Conservation (phyloP, 1,140 invertebrate genomes). For the Acromyrmex heyeri region DNA sequence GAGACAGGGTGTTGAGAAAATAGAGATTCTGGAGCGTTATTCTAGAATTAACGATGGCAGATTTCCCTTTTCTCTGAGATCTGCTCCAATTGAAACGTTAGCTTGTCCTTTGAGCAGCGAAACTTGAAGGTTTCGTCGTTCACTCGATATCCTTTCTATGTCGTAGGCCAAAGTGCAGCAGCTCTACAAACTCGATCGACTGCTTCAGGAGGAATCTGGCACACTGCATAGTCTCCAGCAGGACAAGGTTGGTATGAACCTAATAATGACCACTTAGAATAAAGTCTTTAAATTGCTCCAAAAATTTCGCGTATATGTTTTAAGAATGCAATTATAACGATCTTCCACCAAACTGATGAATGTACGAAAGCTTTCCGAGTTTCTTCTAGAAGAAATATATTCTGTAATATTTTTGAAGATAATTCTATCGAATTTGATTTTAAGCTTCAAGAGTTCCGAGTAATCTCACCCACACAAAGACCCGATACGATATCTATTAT, state of each 20-base stretch:
- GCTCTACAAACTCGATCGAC: slow-evolving; percentile 93
- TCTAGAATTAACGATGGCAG: slow-evolving; percentile 27
- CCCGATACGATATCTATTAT: not conserved
- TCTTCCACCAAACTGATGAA: not conserved
- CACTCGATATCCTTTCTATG: slow-evolving; percentile 52
- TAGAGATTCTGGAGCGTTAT: not conserved
- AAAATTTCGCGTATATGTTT: not conserved
- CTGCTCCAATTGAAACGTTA: slow-evolving; percentile 69
- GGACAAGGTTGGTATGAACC: slow-evolving; percentile 89
- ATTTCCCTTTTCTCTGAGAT: slow-evolving; percentile 62
- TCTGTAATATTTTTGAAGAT: not conserved
- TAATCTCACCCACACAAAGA: not conserved
- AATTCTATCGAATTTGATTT: not conserved
- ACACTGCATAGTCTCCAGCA: slow-evolving; percentile 94
- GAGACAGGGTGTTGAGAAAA: not conserved
- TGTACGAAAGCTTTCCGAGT: not conserved
- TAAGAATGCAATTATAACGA: not conserved
- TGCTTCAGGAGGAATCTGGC: slow-evolving; percentile 95
- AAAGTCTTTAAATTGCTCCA: not conserved
- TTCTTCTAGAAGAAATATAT: slow-evolving; percentile 4
- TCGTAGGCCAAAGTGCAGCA: slow-evolving; percentile 92
- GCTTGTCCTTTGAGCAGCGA: slow-evolving; percentile 45
- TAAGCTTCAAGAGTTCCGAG: not conserved
- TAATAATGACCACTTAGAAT: not conserved
- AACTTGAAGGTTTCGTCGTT: slow-evolving; percentile 63